Conservation (phyloP, 2,797 vertebrate genomes). For the Pseudochromis fuscus region DNA sequence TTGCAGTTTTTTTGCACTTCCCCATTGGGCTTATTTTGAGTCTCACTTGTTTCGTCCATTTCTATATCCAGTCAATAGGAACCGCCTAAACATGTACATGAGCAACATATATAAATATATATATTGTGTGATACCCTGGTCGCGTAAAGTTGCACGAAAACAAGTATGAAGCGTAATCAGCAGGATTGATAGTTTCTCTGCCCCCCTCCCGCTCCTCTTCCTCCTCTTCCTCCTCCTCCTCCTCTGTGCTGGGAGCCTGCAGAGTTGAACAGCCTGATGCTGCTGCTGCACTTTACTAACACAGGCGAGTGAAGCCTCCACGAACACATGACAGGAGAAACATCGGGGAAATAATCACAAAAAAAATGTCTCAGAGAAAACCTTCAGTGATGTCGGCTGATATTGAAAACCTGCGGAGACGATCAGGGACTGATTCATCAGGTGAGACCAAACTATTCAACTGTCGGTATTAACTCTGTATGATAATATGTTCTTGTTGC, state of each 20-base stretch:
- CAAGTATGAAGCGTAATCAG: too few species aligned
- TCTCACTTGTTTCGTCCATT: too few species aligned
- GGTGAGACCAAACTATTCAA: constrained; percentile 64
- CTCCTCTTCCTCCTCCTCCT: not conserved
- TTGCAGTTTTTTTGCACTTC: too few species aligned
- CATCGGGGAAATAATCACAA: not conserved
- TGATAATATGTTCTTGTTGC: too few species aligned
- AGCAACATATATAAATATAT: too few species aligned
- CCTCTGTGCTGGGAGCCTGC: not conserved
- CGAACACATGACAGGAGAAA: not conserved
- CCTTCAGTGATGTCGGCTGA: constrained; percentile 53
- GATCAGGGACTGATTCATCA: constrained; percentile 72
- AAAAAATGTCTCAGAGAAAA: constrained; percentile 67
- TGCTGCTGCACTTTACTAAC: too few species aligned
- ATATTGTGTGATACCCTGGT: too few species aligned
- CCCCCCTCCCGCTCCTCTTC: not conserved
- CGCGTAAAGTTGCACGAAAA: too few species aligned
- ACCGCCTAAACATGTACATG: too few species aligned
- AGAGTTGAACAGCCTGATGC: too few species aligned
- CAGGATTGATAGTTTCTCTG: not conserved
- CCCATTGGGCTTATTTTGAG: too few species aligned
- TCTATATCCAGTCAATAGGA: too few species aligned
- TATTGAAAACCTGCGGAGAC: constrained; percentile 71
- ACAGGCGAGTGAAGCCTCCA: rapidly evolving
- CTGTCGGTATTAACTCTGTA: not conserved